Base-by-base conservation (phyloP, 1,140 invertebrate genomes). In the Drosophila cardini region DNA sequence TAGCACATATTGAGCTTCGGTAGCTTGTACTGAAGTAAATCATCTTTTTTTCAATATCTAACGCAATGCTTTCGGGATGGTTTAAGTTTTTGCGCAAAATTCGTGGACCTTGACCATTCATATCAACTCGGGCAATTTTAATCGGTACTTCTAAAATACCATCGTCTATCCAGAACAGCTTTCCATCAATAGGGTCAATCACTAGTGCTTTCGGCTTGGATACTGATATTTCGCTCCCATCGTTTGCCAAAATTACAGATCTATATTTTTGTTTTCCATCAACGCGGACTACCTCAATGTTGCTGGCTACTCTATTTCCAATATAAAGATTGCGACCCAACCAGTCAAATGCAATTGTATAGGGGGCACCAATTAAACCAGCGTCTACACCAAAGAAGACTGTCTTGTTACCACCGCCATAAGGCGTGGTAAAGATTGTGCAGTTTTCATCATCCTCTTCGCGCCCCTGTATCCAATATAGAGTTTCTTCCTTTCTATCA, bases 141-240 rank as follows among this genome's bases (percentile, higher is more conserved):
- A 96, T 94, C 0, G 96, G 96, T 0, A 99, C 96, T 8, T 97
- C 97, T 70, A 94, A 96, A 11, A 97, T 97, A 5, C 98, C 99
- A 75, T 97, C 96, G 91, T 99, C 99, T 2, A 98, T 94, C 98
- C 98, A 99, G 93, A 98, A 99, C 6, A 99, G 92, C 93, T 96
- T 96, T 43, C 98, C 99, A 80, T 97, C 96, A 2, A 94, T 94
- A 0, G 98, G 98, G 93, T 99, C 98, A 1, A 99, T 93, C 63
- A 95, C 97, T 50, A 99, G 95, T 0, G 96, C 94, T 78, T 95
- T 96, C 0, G 98, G 98, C 82, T 95, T 95, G 0, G 97, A 96
- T 8, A 99, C 97, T 0, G 97, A 98, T 0, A 94, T 95, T 53
- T 94, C 95, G 60, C 95, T 97, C 0, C 98, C 98, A 85, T 98